phyloP scores from a whole-genome alignment of 2,888 invertebrate species.

The Bedellia somnulentella region DNA sequence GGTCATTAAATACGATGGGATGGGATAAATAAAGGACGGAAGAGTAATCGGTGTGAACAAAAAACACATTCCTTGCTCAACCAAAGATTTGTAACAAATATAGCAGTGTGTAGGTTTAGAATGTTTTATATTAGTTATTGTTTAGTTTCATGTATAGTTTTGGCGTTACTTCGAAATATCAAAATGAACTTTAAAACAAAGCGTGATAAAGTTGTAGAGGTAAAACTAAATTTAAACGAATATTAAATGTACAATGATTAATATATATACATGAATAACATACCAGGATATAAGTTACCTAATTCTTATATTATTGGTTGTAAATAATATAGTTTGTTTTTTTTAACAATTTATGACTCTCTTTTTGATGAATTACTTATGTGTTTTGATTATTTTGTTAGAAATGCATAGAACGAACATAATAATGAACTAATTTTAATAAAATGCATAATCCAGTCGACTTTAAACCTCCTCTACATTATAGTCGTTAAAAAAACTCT shows the following conservation, averaged over 20 bases:
- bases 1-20: background rate
- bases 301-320: too few species aligned
- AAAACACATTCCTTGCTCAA: constrained; percentile 1
- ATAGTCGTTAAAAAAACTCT: too few species aligned
- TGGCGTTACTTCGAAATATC: background rate
- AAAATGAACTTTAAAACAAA: background rate
- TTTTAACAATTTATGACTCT: too few species aligned
- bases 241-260: background rate
- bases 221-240: background rate
- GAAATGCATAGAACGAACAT: too few species aligned
- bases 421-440: too few species aligned
- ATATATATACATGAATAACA: too few species aligned
- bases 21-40: background rate
- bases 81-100: background rate
- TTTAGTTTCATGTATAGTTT: background rate
- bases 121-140: background rate
- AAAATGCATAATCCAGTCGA: too few species aligned
- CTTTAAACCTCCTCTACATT: too few species aligned
- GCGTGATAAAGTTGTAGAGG: background rate
- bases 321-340: too few species aligned
- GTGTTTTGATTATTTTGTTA: too few species aligned
- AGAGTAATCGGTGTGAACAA: background rate
- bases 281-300: too few species aligned
- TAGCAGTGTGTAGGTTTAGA: background rate
- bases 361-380: too few species aligned